Evolutionary conservation across 2,888 invertebrate genomes (phyloP), one percentile per base, ranked within the genome.

Genomic region (Strigamia crassipes): DNA sequence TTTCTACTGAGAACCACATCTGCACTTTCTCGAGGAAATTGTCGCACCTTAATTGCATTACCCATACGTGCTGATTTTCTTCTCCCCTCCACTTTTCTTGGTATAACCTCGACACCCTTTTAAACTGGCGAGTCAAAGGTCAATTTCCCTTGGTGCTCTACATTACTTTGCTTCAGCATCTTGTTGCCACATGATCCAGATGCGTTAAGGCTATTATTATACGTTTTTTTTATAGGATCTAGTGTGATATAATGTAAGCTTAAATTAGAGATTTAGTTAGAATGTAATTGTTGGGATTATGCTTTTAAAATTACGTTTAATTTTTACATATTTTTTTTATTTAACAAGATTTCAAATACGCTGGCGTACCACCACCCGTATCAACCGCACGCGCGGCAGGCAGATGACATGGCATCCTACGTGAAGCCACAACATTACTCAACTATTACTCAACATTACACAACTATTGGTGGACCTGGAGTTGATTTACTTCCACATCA

Each of bases 401-500:
- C 73, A 73, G 73, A 73, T 31, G 73, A 73, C 73, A 73, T 73
- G 73, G 73, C 73, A 31, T 73, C 73, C 27, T 73, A 73, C 27
- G 73, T 73, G 27, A 73, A 73, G 73, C 31, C 73, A n/a, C 73
- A 73, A 31, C 73, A 73, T 73, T 73, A 73, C 73, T 31, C 73
- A 10, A 73, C 31, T 31, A 73, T 31, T 31, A 31, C n/a, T n/a
- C n/a, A n/a, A n/a, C n/a, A 31, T 73, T 73, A 73, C 73, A 73
- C 73, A n/a, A 73, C 27, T n/a, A 73, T 73, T 8, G 73, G 73
- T 31, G 73, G 73, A 73, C 27, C 73, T 31, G 73, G 73, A 73
- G 73, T 73, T 12, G 73, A 73, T 12, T 73, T 73, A 13, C 73
- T 73, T 73, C 73, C 27, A 73, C 73, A 73, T 73, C 73, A 73